Evolutionary conservation across 64 coral and sea anemone species (phyloP), one percentile per base, ranked within the genome.

Genomic region (Stichodactyla helianthus): DNA sequence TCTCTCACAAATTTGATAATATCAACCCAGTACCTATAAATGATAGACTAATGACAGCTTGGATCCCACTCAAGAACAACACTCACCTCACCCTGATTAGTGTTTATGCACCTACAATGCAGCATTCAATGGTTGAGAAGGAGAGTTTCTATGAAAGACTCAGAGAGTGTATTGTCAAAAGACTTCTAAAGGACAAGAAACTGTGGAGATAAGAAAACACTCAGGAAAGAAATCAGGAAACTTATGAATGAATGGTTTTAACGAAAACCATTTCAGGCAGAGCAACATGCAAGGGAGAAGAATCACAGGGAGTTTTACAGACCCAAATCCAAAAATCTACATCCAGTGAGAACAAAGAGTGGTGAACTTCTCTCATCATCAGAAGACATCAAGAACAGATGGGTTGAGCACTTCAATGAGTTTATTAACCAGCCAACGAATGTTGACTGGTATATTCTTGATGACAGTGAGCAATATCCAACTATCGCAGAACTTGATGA

Each of bases 401-500:
- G 74, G 86, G 76, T 88, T 56, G 52, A 88, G 50, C 86, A 88
- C 60, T 88, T 88, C 77, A 79, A 53, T 50, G 53, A 88, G 25
- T 25, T 61, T 50, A n/a, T 88, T 71, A 88, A 88, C n/a, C 88
- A 83, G 65, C 57, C 88, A 31, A 83, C 9, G 15, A 22, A 71
- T 87, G 61, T 86, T 74, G 88, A 89, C 60, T 50, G 13, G 16
- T 44, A 50, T 51, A 82, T 83, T 53, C n/a, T 89, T 63, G 88
- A 89, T 71, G 79, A 83, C 17, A 26, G 70, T 51, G 55, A 82
- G 16, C 55, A 89, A 82, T 60, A 23, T 22, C 88, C 88, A 65
- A 67, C 82, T n/a, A 67, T 64, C n/a, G 56, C 65, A 52, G 28
- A 77, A n/a, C 54, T 89, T 25, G 87, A 89, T 82, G 54, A 82